Evolutionary conservation across 2,113 vertebrate species (phyloP).

Genomic region (Sialia sialis): DNA sequence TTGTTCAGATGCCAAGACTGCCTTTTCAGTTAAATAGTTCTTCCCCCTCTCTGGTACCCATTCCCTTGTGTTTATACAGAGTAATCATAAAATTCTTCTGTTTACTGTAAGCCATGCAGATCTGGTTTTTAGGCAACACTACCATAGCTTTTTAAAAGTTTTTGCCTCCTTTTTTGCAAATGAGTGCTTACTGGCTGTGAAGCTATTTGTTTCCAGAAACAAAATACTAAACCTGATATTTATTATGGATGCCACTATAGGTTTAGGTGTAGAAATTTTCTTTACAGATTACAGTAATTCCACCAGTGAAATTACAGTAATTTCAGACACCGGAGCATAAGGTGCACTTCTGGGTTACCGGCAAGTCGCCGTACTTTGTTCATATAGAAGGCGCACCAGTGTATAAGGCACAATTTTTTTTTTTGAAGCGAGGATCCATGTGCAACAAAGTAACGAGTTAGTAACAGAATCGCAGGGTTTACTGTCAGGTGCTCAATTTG

Average conservation of each 20-base stretch:
- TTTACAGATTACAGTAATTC: too few species aligned
- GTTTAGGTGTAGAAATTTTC: neutral
- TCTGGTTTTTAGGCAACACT: conserved; percentile 21
- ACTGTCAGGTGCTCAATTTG: too few species aligned
- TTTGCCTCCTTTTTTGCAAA: neutral
- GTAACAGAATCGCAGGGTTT: too few species aligned
- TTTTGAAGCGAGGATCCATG: too few species aligned
- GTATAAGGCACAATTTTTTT: too few species aligned
- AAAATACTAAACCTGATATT: neutral
- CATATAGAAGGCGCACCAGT: too few species aligned
- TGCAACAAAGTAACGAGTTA: too few species aligned
- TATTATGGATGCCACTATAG: neutral
- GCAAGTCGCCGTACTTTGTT: too few species aligned
- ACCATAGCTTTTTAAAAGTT: neutral
- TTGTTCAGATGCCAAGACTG: conserved; percentile 27
- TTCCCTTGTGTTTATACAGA: neutral
- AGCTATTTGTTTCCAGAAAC: neutral
- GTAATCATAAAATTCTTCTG: neutral
- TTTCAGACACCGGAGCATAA: too few species aligned
- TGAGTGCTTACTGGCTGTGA: neutral
- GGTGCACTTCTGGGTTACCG: too few species aligned
- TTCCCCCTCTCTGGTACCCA: neutral
- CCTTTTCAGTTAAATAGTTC: neutral
- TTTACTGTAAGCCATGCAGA: neutral
- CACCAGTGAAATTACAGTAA: too few species aligned